These are phyloP conservation scores for Rosalia funebris DNA, from an alignment of 2,888 invertebrate species.

Conservation along the genomic window DNA sequence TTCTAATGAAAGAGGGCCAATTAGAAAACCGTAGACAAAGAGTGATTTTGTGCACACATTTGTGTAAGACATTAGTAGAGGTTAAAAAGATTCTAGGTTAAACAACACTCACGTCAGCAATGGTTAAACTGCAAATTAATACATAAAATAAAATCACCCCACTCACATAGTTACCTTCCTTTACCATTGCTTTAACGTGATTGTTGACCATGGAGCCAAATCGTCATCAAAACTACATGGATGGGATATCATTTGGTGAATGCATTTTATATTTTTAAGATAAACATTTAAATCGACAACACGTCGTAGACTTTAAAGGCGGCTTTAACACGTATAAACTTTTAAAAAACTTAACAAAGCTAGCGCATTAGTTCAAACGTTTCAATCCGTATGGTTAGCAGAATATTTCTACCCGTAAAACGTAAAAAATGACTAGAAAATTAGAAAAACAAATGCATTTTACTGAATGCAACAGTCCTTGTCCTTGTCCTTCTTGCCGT, in stretches of 20 bases:
- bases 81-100: slow-evolving; percentile 29
- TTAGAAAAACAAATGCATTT: slow-evolving; percentile 45
- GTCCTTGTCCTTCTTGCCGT: slow-evolving; percentile 40
- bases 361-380: slow-evolving; percentile 28
- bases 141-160: slow-evolving; percentile 48
- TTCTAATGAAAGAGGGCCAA: no score
- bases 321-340: slow-evolving; percentile 49
- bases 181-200: slow-evolving; percentile 64
- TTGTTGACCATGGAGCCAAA: slow-evolving; percentile 55
- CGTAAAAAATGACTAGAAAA: slow-evolving; percentile 59
- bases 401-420: slow-evolving; percentile 56
- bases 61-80: slow-evolving; percentile 13
- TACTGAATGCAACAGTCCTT: slow-evolving; percentile 59
- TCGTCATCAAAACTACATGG: slow-evolving; percentile 45
- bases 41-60: no score
- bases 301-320: slow-evolving; percentile 34
- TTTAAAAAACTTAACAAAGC: slow-evolving; percentile 50
- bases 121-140: slow-evolving; percentile 49
- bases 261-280: slow-evolving; percentile 54
- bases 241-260: slow-evolving; percentile 49
- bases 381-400: slow-evolving; percentile 48
- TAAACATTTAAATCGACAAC: slow-evolving; percentile 38
- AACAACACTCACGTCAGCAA: slow-evolving; percentile 66
- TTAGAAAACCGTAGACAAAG: no score
- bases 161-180: slow-evolving; percentile 61